Evolutionary conservation across 2,888 invertebrate species (phyloP).

Genomic region (Dolichomitus sp.): DNA sequence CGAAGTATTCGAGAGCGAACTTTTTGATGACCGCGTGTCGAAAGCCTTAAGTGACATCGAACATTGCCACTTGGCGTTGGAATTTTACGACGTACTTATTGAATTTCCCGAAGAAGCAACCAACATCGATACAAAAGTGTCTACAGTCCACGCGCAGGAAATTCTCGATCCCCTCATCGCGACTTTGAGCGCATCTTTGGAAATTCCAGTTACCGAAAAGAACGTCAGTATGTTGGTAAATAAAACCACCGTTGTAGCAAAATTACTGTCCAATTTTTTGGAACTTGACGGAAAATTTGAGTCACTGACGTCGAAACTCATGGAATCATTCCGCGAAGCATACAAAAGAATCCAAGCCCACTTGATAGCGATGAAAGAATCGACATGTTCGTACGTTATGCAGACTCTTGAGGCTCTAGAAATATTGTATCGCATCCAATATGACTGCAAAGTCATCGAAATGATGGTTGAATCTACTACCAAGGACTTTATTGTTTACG

Average conservation of each 20-base stretch:
- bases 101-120: constrained; percentile 64
- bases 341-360: constrained; percentile 19
- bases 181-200: constrained; percentile 66
- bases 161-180: constrained; percentile 67
- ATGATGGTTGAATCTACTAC: constrained; percentile 72
- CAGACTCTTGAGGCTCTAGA: constrained; percentile 69
- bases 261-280: constrained; percentile 75
- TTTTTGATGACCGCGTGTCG: constrained; percentile 65
- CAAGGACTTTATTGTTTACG: constrained; percentile 65
- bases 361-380: neutral
- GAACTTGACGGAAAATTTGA: constrained; percentile 69
- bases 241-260: constrained; percentile 74
- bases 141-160: constrained; percentile 60
- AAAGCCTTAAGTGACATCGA: constrained; percentile 71
- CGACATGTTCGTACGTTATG: constrained; percentile 46
- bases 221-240: constrained; percentile 71
- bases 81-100: constrained; percentile 62
- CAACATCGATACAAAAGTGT: constrained; percentile 52
- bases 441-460: constrained; percentile 69
- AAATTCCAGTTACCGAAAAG: constrained; percentile 45
- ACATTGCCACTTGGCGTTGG: constrained; percentile 73
- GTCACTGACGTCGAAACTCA: neutral
- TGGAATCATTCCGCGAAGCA: constrained; percentile 1
- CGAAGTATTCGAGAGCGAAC: constrained; percentile 28
- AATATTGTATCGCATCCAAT: constrained; percentile 72